Evolutionary conservation across 2,797 vertebrate species (phyloP), one percentile per base, ranked within the genome.

Genomic region (Lophius americanus): DNA sequence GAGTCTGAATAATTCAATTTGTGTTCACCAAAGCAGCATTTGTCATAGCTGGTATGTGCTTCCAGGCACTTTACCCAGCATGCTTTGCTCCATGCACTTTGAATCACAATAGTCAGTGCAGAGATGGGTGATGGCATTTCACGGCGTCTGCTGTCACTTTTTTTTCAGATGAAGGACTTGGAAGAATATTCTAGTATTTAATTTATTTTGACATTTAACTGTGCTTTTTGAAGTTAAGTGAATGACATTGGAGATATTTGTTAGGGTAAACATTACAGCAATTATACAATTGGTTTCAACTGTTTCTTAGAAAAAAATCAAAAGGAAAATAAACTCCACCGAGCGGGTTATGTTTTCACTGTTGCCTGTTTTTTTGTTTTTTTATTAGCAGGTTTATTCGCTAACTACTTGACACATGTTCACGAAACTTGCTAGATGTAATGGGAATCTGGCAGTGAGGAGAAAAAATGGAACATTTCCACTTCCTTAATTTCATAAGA

Each of bases 1-100:
- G 67, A 81, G 83, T 85, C 79, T 79, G 79, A 90, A 91, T 89
- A 86, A 90, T 90, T 89, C 82, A 85, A 88, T 91, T 88, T 90
- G 83, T 90, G 86, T 88, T 86, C 76, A 84, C 85, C 70, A 73
- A 90, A 87, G 85, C 77, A 72, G 60, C 84, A 90, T 88, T 88
- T 86, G 81, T 89, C 86, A 89, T 74, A 74, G 77, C 74, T 69
- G 75, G 47, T 73, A 51, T 79, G 49, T 73, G 73, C 82, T 85
- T 70, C 47, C 67, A 7, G 85, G 80, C 81, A 67, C 66, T 80
- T 79, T 84, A 72, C 81, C 89, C 85, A 86, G 54, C 44, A 90
- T 85, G 81, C 87, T 82, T 81, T 81, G 74, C 83, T 76, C 70
- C 46, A 14, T 59, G 71, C 51, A 39, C 78, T 87, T 75, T 84